Conservation (phyloP, 2,888 invertebrate species). For the Argynnis bischoffii region DNA sequence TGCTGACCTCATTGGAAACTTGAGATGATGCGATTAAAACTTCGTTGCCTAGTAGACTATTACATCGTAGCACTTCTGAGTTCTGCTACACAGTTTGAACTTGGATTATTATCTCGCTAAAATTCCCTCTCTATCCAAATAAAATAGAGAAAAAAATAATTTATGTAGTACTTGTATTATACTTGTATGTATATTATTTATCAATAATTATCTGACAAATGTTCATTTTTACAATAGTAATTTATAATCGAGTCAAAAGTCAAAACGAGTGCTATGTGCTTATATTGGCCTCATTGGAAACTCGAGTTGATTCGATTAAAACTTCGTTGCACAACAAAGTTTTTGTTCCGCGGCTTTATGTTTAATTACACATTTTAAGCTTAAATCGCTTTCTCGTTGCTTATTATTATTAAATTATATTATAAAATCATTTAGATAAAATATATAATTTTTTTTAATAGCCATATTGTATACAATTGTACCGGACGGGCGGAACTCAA, state of each 20-base stretch:
- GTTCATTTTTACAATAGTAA: constrained; percentile 2
- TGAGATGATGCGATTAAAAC: constrained; percentile 66
- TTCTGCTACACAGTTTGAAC: constrained; percentile 52
- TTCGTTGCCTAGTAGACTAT: constrained; percentile 58
- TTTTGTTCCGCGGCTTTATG: constrained; percentile 49
- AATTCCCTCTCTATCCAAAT: background rate
- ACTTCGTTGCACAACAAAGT: constrained; percentile 62
- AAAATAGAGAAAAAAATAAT: too few species aligned
- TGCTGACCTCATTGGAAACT: constrained; percentile 57
- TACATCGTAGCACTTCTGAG: constrained; percentile 49
- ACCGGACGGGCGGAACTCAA: too few species aligned
- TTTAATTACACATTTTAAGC: constrained; percentile 51
- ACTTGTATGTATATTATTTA: background rate
- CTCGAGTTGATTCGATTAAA: constrained; percentile 64
- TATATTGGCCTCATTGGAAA: constrained; percentile 56
- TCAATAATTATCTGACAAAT: constrained; percentile 2
- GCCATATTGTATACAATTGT: too few species aligned
- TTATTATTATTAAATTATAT: too few species aligned
- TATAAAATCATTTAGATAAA: too few species aligned
- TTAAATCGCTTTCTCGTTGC: constrained; percentile 38
- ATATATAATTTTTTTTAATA: too few species aligned
- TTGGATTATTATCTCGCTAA: constrained; percentile 37
- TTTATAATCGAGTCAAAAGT: constrained; percentile 26
- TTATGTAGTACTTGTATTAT: too few species aligned
- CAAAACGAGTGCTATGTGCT: constrained; percentile 30